Base-by-base conservation (phyloP, 2,113 vertebrate species). In the Rhodinocichla rosea region DNA sequence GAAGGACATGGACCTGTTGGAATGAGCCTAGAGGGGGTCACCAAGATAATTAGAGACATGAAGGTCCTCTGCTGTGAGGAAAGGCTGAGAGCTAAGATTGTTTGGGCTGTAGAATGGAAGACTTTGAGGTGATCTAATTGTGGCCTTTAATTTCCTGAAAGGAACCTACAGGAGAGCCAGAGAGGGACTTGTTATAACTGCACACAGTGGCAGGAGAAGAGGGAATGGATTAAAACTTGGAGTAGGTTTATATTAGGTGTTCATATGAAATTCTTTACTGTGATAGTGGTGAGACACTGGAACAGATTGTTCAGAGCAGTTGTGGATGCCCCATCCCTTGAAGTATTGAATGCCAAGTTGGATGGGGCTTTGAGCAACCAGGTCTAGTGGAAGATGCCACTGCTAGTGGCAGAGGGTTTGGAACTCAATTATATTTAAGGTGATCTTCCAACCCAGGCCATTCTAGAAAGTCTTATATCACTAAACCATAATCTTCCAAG, bases 21-120 rank as follows among this genome's bases (percentile, higher is more conserved):
- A 45, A 16, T 0, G 0, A 39, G 39, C 2, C 2, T 3, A 39
- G 33, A 39, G 10, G 3, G 30, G 19, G 5, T 6, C 33, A 52
- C 9, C 7, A 9, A 30, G 15, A 4, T 45, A 13, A 40, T 13
- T 16, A 14, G 24, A 63, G 57, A 7, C 9, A n/a, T 39, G 19
- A 23, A n/a, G 8, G 28, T 30, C 7, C 7, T 30, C 26, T 64
- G 14, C 30, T 50, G 4, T 22, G 26, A 73, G 57, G 35, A 57
- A 64, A 50, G 35, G 26, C 50, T 73, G 50, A 19, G 42, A 64
- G 17, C 8, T 21, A 33, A 15, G 9, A 12, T 57, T 65, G 13
- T 30, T 67, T 39, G 45, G 16, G 33, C 15, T 82, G 28, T 6
- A 65, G 22, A 56, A 40, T 10, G 39, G n/a, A 65, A 37, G 52